Conservation (phyloP, 1,140 invertebrate genomes). For the Heliconius hewitsoni region DNA sequence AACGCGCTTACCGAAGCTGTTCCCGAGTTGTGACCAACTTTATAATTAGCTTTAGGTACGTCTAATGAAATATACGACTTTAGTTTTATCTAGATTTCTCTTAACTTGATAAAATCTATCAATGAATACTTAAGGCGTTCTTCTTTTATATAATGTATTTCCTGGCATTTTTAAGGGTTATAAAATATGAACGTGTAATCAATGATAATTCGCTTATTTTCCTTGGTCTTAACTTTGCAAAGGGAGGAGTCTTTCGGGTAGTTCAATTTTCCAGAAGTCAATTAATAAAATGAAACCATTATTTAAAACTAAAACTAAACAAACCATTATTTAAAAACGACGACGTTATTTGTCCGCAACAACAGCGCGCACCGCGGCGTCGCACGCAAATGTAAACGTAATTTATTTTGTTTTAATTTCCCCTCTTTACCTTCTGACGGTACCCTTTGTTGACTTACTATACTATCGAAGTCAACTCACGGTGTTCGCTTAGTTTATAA, state of each 20-base stretch:
- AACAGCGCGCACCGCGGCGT: constrained; percentile 17
- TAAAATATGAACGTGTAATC: too few species aligned
- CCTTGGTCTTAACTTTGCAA: background rate
- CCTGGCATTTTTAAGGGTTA: background rate
- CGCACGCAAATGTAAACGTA: background rate
- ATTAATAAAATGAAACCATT: background rate
- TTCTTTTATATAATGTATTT: background rate
- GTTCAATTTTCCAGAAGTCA: background rate
- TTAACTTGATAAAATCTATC: background rate
- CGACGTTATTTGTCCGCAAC: background rate
- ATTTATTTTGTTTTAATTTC: constrained; percentile 31
- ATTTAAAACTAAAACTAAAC: background rate
- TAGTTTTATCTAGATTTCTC: background rate
- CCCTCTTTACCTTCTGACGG: background rate
- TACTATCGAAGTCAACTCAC: background rate
- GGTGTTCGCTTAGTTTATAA: background rate
- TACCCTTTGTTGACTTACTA: constrained; percentile 17
- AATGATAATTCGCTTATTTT: background rate
- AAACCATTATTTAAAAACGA: background rate
- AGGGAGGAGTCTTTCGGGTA: background rate
- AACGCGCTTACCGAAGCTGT: constrained; percentile 5
- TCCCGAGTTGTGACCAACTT: constrained; percentile 21
- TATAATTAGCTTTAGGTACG: constrained; percentile 20
- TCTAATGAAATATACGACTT: background rate
- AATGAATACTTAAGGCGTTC: too few species aligned